Evolutionary conservation across 2,888 invertebrate species (phyloP).

Genomic region (Onthophagus sagittarius): DNA sequence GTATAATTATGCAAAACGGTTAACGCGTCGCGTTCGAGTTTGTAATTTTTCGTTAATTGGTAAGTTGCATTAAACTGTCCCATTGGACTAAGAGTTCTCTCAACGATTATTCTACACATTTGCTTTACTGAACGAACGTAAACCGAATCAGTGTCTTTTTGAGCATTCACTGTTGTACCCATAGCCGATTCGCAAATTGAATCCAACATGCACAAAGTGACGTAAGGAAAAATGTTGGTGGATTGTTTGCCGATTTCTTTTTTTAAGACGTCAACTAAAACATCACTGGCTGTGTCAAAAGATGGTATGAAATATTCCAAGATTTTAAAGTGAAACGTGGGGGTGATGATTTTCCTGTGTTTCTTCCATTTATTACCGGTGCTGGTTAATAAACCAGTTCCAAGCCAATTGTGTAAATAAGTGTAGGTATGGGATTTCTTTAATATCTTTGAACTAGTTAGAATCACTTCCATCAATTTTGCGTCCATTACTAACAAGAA

Average conservation of each 20-base stretch:
- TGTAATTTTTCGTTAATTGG: constrained; percentile 56
- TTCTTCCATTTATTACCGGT: constrained; percentile 37
- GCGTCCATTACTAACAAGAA: not conserved
- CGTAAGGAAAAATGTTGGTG: constrained; percentile 56
- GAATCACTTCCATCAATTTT: constrained; percentile 3
- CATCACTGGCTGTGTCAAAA: constrained; percentile 21
- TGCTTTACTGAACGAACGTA: constrained; percentile 68
- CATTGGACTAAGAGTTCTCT: constrained; percentile 45
- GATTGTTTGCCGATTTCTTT: constrained; percentile 29
- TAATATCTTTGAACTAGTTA: not conserved
- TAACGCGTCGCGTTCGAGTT: constrained; percentile 51
- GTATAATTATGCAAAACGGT: constrained; percentile 53
- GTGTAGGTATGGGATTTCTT: constrained; percentile 40
- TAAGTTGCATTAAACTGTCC: constrained; percentile 48
- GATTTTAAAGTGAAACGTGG: constrained; percentile 27
- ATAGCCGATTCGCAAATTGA: constrained; percentile 62
- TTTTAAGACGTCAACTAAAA: constrained; percentile 17
- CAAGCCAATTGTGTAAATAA: constrained; percentile 42
- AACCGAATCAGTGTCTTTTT: constrained; percentile 61
- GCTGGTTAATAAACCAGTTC: constrained; percentile 44
- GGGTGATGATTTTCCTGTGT: constrained; percentile 25
- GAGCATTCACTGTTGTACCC: constrained; percentile 73
- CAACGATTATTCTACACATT: constrained; percentile 33
- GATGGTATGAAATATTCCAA: constrained; percentile 24
- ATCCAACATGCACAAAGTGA: constrained; percentile 58